Evolutionary conservation across 2,888 invertebrate species (phyloP).

Genomic region (Nysson spinosus): DNA sequence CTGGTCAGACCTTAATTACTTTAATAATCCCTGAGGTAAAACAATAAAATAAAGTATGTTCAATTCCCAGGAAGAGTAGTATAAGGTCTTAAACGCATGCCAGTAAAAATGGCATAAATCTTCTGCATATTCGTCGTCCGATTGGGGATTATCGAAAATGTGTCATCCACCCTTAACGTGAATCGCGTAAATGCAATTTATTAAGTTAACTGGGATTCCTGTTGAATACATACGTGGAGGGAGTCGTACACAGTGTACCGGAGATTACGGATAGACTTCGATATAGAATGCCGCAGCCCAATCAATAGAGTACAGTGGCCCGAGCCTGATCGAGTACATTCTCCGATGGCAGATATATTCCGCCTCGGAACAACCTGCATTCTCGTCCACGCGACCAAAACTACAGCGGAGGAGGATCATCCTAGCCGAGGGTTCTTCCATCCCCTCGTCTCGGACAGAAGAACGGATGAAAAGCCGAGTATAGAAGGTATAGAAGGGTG

Average conservation of each 20-base stretch:
- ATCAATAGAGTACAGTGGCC: constrained; percentile 72
- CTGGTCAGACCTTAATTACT: no score
- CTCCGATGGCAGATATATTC: constrained; percentile 63
- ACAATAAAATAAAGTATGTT: no score
- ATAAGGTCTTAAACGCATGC: no score
- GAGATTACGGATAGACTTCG: constrained; percentile 65
- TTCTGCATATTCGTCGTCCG: no score
- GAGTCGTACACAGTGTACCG: constrained; percentile 9
- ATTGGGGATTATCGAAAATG: no score
- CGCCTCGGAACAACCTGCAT: constrained; percentile 29
- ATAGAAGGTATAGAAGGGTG: no score
- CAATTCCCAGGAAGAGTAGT: no score
- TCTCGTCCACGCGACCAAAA: constrained; percentile 42
- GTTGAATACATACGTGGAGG: constrained; percentile 7
- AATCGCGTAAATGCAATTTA: no score
- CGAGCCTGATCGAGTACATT: constrained; percentile 67
- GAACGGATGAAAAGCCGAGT: constrained; percentile 31
- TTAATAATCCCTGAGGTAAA: no score
- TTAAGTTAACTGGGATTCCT: constrained; percentile 34
- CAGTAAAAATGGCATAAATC: no score
- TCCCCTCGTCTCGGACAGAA: constrained; percentile 19
- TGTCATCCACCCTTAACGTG: no score
- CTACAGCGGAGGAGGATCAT: constrained; percentile 18
- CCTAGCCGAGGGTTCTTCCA: constrained; percentile 17
- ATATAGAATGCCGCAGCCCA: constrained; percentile 73